A percentile compares a stretch with the other conserved stretches of the same genome.
Conservation (phyloP, 2,888 invertebrate species). For the Sicus ferrugineus region DNA sequence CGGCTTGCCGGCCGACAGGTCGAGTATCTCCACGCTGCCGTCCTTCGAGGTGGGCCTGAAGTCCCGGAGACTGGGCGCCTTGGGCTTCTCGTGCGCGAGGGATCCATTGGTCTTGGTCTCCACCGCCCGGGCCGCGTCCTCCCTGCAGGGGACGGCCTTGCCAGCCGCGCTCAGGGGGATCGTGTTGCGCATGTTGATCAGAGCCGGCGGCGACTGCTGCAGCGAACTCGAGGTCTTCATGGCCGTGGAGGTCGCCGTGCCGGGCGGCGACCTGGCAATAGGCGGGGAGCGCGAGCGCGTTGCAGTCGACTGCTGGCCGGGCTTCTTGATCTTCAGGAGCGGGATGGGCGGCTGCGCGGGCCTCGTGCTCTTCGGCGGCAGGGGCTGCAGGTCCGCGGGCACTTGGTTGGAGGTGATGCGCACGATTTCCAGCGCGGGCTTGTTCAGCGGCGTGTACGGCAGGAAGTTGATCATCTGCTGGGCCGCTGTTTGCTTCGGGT, state of each 20-base stretch:
- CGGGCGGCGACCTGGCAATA: conserved; percentile 32
- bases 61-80: conserved; percentile 54
- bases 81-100: conserved; percentile 46
- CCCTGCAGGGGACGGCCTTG: conserved; percentile 26
- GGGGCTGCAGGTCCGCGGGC: conserved; percentile 33
- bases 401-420: conserved; percentile 49
- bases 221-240: not conserved
- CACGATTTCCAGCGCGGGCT: conserved; percentile 58
- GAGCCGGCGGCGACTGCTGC: conserved; percentile 54
- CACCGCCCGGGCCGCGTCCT: conserved; percentile 32
- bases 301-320: conserved; percentile 39
- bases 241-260: not conserved
- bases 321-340: conserved; percentile 66
- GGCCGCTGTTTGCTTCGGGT: conserved; percentile 29
- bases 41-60: conserved; percentile 58
- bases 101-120: conserved; percentile 45
- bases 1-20: conserved; percentile 62
- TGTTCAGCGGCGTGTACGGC: conserved; percentile 35
- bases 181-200: conserved; percentile 55
- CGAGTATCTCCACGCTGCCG: conserved; percentile 67
- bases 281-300: conserved; percentile 37
- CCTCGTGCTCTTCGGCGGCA: conserved; percentile 49
- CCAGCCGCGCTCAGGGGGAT: conserved; percentile 37
- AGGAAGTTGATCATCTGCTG: conserved; percentile 26
- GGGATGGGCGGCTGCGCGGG: conserved; percentile 68